A percentile compares a stretch with the other conserved stretches of the same genome.
These are phyloP conservation scores for Neosilurus hyrtlii DNA, from an alignment of 2,797 vertebrate species.

Conservation along the genomic window DNA sequence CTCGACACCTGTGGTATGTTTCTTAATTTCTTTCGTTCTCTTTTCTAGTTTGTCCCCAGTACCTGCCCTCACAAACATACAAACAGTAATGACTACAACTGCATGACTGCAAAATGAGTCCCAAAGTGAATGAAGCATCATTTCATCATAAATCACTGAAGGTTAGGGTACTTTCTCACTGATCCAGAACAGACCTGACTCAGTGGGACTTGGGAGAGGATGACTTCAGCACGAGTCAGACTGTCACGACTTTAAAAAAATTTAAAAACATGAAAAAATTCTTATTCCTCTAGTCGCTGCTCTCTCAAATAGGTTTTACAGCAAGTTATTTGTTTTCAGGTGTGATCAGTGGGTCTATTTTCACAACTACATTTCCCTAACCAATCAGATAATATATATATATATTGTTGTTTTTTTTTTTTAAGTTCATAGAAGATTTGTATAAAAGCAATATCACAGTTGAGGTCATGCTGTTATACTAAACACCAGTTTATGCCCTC, in stretches of 20 bases:
- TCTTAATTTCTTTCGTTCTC: background rate
- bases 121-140: background rate
- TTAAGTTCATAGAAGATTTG: too few relatives aligned
- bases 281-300: slow-evolving; percentile 12
- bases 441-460: too few relatives aligned
- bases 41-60: background rate
- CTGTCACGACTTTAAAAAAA: background rate
- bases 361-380: background rate
- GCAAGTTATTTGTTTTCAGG: background rate
- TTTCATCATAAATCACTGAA: background rate
- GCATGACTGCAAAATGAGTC: background rate
- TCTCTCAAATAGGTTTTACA: slow-evolving; percentile 18
- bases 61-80: background rate
- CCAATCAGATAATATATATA: background rate
- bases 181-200: background rate
- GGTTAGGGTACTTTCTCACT: background rate
- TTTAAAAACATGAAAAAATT: slow-evolving; percentile 16
- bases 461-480: too few relatives aligned
- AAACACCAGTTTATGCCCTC: too few relatives aligned
- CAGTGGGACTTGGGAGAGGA: background rate
- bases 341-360: background rate
- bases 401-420: background rate
- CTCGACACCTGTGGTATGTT: background rate
- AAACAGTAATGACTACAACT: background rate
- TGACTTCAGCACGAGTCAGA: background rate